Evolutionary conservation across 2,797 vertebrate genomes (phyloP).

Genomic region (Micrastur ruficollis): DNA sequence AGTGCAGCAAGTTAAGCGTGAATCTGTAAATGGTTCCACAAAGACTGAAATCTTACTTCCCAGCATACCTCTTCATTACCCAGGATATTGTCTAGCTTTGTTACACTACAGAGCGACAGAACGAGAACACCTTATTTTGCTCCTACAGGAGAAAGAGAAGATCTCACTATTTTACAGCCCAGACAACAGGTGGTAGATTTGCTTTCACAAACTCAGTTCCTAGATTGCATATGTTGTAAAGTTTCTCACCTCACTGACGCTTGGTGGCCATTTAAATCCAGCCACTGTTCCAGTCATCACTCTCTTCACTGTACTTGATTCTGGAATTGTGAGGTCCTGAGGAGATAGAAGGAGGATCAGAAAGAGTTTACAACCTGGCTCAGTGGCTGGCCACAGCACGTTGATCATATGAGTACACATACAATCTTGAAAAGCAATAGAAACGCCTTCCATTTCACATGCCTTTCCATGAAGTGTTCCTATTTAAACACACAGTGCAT

Average conservation of each 20-base stretch:
- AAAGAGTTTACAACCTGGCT: background rate
- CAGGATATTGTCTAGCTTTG: background rate
- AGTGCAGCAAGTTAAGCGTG: background rate
- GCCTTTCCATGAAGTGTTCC: background rate
- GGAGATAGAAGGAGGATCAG: constrained; percentile 72
- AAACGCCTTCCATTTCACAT: background rate
- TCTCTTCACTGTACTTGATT: constrained; percentile 92
- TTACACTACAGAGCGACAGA: background rate
- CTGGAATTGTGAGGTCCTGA: constrained; percentile 93
- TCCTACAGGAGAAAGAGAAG: background rate
- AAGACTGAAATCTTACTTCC: background rate
- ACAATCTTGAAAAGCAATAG: background rate
- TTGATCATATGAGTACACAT: background rate
- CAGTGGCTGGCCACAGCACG: background rate
- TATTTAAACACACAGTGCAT: background rate
- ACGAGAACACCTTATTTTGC: background rate
- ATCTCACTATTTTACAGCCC: background rate
- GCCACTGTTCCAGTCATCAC: constrained; percentile 90
- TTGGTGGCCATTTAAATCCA: constrained; percentile 95
- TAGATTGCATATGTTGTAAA: background rate
- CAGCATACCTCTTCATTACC: background rate
- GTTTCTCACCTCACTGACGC: constrained; percentile 82
- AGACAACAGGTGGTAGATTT: background rate
- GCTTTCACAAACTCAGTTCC: background rate
- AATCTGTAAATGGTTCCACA: background rate